Evolutionary conservation across 2,113 vertebrate species (phyloP).

Genomic region (Atractosteus spatula): DNA sequence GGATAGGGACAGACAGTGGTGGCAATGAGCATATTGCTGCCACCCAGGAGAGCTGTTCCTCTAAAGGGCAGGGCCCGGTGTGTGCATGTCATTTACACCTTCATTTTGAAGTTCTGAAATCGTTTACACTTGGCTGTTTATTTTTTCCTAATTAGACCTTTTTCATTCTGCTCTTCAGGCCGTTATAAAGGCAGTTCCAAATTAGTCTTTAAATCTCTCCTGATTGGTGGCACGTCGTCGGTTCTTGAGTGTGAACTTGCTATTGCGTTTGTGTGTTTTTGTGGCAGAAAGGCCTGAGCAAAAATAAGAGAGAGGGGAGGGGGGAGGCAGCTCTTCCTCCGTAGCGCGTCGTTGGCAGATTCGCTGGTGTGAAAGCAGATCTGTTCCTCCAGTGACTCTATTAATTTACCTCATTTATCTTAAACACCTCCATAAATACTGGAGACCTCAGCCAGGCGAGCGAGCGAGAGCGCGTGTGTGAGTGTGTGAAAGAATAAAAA

Average conservation of each 20-base stretch:
- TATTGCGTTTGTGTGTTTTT: conserved; percentile 8
- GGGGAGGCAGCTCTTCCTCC: conserved; percentile 41
- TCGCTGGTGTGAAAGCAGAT: conserved; percentile 69
- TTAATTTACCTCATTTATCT: conserved; percentile 95
- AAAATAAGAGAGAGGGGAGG: background rate
- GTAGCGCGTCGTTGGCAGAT: conserved; percentile 62
- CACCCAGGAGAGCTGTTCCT: too few species aligned
- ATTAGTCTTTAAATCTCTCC: background rate
- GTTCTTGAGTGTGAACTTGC: background rate
- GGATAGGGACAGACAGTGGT: conserved; percentile 15
- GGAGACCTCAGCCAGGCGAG: conserved; percentile 59
- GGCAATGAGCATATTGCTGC: background rate
- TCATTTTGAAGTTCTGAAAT: too few species aligned
- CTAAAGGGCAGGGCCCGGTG: too few species aligned
- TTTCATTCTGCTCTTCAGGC: too few species aligned
- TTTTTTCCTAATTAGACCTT: too few species aligned
- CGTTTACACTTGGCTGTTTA: too few species aligned
- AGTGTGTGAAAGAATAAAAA: conserved; percentile 60
- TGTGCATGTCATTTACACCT: too few species aligned
- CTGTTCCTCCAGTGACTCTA: conserved; percentile 86
- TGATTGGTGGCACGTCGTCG: conserved; percentile 8
- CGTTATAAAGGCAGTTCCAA: too few species aligned
- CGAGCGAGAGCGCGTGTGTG: conserved; percentile 39
- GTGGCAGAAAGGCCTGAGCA: background rate
- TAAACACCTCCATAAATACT: conserved; percentile 78